These are phyloP conservation scores for Pseudopipra pipra DNA, from an alignment of 2,113 vertebrate species.

Conservation along the genomic window DNA sequence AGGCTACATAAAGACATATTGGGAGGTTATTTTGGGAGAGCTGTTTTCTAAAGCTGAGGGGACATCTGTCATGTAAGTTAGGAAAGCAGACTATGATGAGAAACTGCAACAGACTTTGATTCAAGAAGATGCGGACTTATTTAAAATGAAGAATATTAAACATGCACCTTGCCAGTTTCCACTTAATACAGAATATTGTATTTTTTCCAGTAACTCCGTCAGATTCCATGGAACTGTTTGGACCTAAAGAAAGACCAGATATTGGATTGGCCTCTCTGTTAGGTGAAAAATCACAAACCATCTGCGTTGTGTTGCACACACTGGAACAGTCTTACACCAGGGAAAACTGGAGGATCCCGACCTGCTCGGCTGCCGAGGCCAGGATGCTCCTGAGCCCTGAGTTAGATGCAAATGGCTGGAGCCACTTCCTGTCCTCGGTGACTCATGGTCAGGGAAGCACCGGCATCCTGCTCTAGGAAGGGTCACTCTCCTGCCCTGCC, in stretches of 20 bases:
- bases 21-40: neutral
- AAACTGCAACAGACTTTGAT: neutral
- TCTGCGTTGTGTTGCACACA: neutral
- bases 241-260: neutral
- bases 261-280: neutral
- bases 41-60: neutral
- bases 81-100: neutral
- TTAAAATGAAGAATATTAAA: neutral
- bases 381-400: neutral
- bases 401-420: neutral
- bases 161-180: neutral
- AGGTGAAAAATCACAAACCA: neutral
- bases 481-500: slow-evolving; percentile 13
- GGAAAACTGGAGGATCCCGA: neutral
- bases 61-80: neutral
- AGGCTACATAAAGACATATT: neutral
- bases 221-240: neutral
- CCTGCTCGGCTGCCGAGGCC: neutral
- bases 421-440: neutral
- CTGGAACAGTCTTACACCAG: neutral
- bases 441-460: slow-evolving; percentile 9
- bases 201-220: neutral
- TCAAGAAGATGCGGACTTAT: neutral
- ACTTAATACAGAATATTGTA: neutral
- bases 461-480: slow-evolving; percentile 13